Base-by-base conservation (phyloP, 2,113 vertebrate species). In the Callorhinus ursinus region DNA sequence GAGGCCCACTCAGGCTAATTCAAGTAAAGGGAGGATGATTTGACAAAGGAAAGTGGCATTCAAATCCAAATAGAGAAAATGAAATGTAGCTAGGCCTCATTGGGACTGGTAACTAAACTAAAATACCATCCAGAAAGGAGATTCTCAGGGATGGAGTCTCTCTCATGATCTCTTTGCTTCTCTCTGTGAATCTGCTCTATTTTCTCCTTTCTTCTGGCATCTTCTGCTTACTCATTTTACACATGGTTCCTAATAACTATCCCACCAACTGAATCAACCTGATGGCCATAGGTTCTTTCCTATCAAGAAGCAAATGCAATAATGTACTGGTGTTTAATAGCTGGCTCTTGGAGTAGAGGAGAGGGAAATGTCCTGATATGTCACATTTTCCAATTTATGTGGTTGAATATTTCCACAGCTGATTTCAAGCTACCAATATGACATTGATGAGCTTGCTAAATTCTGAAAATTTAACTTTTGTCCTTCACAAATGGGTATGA, bases 31-130 rank as follows among this genome's bases (percentile, higher is more conserved):
- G 33, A 49, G 18, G 13, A 13, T 46, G 24, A 63, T 36, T 67
- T 71, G 42, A 36, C 59, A 67, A 80, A 79, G 14, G 31, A 67
- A 42, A 13, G 69, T 76, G 51, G 14, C 51, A 69, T 31, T 85
- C 67, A 96, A 95, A 95, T 94, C 9, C 11, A 96, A 80, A 85
- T 69, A 83, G 79, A 39, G 33, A 74, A 86, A 93, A 95, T 72
- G 67, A 57, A 82, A 49, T 59, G 39, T 9, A 85, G 19, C 9
- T 9, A 57, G 31, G 19, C 26, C 12, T 85, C 31, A 95, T 13
- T 97, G 42, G 42, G 95, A 80, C 51, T 81, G 24, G 6, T 12
- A 83, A 26, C 39, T 63, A 82, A 90, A 65, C 18, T 92, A 59
- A 92, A 92, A n/a, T 88, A 36, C 18, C 22, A 89, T 51, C 2